A percentile compares a stretch with the other conserved stretches of the same genome.
Conservation (phyloP, 2,888 invertebrate genomes). For the Capitulum mitella region DNA sequence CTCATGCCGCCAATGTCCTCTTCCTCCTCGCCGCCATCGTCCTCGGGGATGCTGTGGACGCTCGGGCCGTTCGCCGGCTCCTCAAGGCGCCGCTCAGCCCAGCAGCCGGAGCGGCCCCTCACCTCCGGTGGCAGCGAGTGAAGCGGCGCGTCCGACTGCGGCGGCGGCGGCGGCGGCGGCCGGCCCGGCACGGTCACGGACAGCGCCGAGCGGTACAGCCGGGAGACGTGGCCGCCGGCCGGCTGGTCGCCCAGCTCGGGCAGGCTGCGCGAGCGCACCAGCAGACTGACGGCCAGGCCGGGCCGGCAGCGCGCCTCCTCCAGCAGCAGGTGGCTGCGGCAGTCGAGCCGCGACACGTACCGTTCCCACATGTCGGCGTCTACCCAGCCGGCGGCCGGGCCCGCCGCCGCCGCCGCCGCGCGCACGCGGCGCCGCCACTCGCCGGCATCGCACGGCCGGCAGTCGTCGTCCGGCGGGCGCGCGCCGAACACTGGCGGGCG, state of each 20-base stretch:
- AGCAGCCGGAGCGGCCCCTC: neutral
- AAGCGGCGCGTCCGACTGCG: neutral
- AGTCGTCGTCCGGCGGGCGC: neutral
- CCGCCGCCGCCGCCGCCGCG: neutral
- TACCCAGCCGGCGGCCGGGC: constrained; percentile 12
- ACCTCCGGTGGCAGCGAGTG: neutral
- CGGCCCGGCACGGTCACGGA: neutral
- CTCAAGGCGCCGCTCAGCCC: no score
- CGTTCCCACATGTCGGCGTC: constrained; percentile 21
- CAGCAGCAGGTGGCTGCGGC: constrained; percentile 7
- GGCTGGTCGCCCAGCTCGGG: neutral
- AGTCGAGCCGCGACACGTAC: constrained; percentile 5
- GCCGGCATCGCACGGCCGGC: neutral
- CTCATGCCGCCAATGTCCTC: neutral
- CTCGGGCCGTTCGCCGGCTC: neutral
- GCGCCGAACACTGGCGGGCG: neutral
- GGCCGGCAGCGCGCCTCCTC: constrained; percentile 12
- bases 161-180: neutral
- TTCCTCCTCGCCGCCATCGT: neutral
- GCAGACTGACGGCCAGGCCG: constrained; percentile 5
- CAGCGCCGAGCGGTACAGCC: constrained; percentile 4
- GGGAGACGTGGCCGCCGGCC: neutral
- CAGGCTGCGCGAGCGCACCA: neutral
- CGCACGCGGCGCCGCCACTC: neutral
- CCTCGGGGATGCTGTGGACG: neutral